Evolutionary conservation across 2,888 invertebrate species (phyloP).

Genomic region (Idaea aversata): DNA sequence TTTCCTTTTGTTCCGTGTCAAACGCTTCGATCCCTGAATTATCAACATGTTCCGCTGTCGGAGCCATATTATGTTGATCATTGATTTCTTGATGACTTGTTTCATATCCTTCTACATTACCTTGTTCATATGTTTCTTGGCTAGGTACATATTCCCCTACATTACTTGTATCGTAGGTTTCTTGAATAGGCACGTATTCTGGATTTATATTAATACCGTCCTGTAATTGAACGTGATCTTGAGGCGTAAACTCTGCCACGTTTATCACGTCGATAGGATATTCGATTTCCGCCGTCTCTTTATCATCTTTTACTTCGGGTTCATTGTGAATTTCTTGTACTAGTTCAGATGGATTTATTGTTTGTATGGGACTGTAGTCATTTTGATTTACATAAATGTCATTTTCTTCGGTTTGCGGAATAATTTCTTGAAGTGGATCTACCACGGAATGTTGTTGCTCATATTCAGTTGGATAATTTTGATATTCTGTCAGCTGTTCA

Average conservation of each 20-base stretch:
- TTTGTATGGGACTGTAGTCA: constrained; percentile 24
- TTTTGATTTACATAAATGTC: constrained; percentile 25
- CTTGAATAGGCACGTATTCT: constrained; percentile 14
- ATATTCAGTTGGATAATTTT: constrained; percentile 15
- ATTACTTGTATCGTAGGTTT: background rate
- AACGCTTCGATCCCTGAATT: constrained; percentile 47
- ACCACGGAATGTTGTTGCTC: constrained; percentile 9
- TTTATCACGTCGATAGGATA: constrained; percentile 33
- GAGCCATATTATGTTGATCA: background rate
- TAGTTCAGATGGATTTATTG: constrained; percentile 24
- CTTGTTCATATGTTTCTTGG: constrained; percentile 19
- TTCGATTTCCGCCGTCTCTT: constrained; percentile 19
- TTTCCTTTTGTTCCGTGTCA: constrained; percentile 53
- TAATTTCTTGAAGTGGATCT: constrained; percentile 18
- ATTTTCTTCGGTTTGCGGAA: constrained; percentile 19
- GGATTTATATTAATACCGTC: constrained; percentile 35
- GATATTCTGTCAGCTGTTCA: background rate
- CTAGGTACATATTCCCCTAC: constrained; percentile 13
- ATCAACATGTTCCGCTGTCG: constrained; percentile 13
- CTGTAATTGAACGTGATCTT: constrained; percentile 27
- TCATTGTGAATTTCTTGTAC: constrained; percentile 25
- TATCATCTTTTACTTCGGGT: constrained; percentile 16
- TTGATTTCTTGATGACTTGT: background rate
- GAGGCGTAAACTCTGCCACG: constrained; percentile 34
- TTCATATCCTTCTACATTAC: constrained; percentile 7